phyloP scores from a whole-genome alignment of 2,113 vertebrate species.

The Empidonax alnorum region DNA sequence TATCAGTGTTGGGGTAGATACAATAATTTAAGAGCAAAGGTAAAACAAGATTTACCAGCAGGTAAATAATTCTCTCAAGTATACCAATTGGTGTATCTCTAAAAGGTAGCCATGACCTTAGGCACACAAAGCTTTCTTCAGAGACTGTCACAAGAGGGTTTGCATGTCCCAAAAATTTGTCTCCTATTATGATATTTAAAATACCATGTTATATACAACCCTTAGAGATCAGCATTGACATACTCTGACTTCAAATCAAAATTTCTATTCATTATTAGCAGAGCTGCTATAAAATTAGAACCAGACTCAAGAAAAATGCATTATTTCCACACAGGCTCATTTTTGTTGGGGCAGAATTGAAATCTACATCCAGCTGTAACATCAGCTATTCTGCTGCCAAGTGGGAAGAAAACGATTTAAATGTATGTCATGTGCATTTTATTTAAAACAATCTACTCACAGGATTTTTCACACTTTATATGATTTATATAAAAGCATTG shows the following conservation, averaged over 20 bases:
- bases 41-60: neutral
- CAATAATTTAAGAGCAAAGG: neutral
- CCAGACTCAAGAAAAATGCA: neutral
- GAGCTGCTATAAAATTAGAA: neutral
- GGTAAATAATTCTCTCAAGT: neutral
- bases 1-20: neutral
- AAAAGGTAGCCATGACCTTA: neutral
- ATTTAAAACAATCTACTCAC: slow-evolving; percentile 17
- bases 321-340: neutral
- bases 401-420: neutral
- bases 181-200: neutral
- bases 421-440: neutral
- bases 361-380: neutral
- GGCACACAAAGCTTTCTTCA: neutral
- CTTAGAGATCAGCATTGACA: neutral
- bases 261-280: slow-evolving; percentile 2
- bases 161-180: neutral
- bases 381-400: neutral
- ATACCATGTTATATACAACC: neutral
- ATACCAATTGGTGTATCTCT: neutral
- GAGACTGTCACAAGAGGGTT: neutral
- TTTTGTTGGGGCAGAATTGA: neutral
- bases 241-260: neutral
- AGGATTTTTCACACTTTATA: slow-evolving; percentile 22
- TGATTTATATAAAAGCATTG: slow-evolving; percentile 7